These are phyloP conservation scores for Desoria tigrina DNA, from an alignment of 2,888 invertebrate genomes.

Conservation along the genomic window DNA sequence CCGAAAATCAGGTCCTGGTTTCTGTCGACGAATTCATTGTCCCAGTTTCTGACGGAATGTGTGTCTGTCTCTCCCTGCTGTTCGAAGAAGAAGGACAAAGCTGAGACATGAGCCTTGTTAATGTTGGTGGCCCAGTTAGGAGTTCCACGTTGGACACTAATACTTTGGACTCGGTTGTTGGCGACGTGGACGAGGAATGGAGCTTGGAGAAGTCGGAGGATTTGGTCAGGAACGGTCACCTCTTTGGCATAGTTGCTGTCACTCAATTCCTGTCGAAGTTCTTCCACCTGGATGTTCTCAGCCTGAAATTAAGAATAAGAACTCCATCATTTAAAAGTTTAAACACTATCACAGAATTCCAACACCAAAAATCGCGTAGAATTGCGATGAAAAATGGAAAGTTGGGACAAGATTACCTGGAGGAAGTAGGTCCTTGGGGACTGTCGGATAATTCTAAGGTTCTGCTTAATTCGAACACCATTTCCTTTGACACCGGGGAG, in stretches of 20 bases:
- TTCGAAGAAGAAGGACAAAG: constrained; percentile 16
- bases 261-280: background rate
- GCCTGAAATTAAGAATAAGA: background rate
- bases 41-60: too few species aligned
- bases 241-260: constrained; percentile 6
- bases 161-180: background rate
- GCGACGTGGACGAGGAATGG: constrained; percentile 3
- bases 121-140: constrained; percentile 22
- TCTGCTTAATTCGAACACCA: constrained; percentile 6
- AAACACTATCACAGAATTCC: background rate
- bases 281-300: constrained; percentile 5
- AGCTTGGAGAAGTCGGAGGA: background rate
- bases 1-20: constrained; percentile 16
- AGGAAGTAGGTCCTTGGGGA: background rate
- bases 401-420: background rate
- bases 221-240: background rate
- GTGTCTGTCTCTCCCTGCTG: constrained; percentile 1
- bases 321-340: too few species aligned
- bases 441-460: background rate
- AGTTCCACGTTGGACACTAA: constrained; percentile 15
- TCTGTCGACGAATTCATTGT: too few species aligned
- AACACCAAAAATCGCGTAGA: too few species aligned
- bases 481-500: background rate
- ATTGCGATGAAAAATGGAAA: too few species aligned
- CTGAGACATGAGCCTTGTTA: constrained; percentile 11